Evolutionary conservation across 2,797 vertebrate species (phyloP).

Genomic region (Thaleichthys pacificus): DNA sequence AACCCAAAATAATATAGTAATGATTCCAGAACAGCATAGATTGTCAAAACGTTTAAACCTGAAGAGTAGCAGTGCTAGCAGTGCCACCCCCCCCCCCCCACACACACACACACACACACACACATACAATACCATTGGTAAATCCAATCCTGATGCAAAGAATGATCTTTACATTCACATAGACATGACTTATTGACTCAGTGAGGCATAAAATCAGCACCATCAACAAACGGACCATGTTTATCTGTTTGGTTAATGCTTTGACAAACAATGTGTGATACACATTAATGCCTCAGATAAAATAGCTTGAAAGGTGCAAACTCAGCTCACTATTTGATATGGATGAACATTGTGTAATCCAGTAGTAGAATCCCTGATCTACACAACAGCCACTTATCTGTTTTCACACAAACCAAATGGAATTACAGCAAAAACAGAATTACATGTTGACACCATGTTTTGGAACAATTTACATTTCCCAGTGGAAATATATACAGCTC

Average conservation of each 20-base stretch:
- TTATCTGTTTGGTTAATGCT: constrained; percentile 25
- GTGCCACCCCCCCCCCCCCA: too few relatives aligned
- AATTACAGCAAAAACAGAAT: neutral
- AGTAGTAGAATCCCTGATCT: constrained; percentile 30
- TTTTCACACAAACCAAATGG: neutral
- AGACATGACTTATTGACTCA: constrained; percentile 21
- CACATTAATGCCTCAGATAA: neutral
- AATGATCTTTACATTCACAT: neutral
- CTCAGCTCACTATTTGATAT: neutral
- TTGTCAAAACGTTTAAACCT: neutral
- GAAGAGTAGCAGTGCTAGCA: neutral
- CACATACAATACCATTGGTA: too few relatives aligned
- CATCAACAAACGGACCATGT: constrained; percentile 20
- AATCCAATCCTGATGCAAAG: too few relatives aligned
- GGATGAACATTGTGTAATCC: constrained; percentile 22
- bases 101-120: too few relatives aligned
- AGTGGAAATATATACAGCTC: too few relatives aligned
- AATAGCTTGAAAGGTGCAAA: neutral
- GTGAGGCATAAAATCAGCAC: constrained; percentile 29
- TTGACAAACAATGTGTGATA: constrained; percentile 8
- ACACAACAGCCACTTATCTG: constrained; percentile 8
- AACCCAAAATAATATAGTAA: neutral
- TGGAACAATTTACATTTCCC: neutral
- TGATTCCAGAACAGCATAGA: neutral
- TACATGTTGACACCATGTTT: neutral